A percentile compares a stretch with the other conserved stretches of the same genome.
These are phyloP conservation scores for Rhynchomys soricoides DNA, from an alignment of 2,113 vertebrate species.

Conservation along the genomic window DNA sequence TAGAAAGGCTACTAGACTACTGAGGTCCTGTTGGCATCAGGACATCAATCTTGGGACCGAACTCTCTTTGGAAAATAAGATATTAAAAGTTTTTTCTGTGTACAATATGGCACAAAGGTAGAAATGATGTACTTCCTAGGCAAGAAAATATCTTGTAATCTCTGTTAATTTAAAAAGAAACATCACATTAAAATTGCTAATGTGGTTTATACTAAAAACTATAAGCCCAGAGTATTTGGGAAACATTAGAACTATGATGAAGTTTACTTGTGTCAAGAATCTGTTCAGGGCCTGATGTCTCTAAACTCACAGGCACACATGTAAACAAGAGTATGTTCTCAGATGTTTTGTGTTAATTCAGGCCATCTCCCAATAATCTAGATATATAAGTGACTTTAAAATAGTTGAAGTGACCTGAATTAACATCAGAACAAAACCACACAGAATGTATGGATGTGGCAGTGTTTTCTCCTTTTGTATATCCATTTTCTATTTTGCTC, in stretches of 20 bases:
- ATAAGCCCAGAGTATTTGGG: not conserved
- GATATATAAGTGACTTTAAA: not conserved
- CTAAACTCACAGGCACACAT: not conserved
- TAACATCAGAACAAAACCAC: not conserved
- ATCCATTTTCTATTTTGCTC: not conserved
- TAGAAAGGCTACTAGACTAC: not conserved
- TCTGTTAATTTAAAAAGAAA: not conserved
- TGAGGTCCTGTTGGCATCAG: not conserved
- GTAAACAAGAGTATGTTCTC: not conserved
- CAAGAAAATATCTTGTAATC: not conserved
- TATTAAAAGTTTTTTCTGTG: not conserved
- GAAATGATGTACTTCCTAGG: not conserved
- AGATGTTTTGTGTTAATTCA: not conserved
- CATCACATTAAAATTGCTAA: not conserved
- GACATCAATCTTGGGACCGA: not conserved
- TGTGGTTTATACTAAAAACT: not conserved
- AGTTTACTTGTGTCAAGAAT: not conserved
- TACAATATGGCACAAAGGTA: not conserved
- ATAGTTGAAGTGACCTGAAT: not conserved
- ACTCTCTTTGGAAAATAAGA: not conserved
- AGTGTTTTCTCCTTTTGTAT: not conserved
- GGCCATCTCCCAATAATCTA: not conserved
- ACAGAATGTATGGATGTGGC: not conserved
- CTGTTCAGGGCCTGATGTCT: not conserved
- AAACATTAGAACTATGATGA: not conserved